These are phyloP conservation scores for Enteromius viviparus DNA, from an alignment of 2,797 vertebrate genomes.

Conservation along the genomic window DNA sequence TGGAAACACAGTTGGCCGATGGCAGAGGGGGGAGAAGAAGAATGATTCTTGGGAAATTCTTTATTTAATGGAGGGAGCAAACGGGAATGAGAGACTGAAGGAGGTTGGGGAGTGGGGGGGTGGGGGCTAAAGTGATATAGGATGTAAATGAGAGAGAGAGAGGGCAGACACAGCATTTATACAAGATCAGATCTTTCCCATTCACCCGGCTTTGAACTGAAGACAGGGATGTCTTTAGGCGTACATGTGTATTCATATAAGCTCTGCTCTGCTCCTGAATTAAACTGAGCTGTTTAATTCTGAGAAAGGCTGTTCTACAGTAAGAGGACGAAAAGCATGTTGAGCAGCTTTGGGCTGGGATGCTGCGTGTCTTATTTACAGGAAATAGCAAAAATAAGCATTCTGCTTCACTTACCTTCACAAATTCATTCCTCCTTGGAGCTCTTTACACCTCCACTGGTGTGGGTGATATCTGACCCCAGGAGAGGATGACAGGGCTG, in stretches of 20 bases:
- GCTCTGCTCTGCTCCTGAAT: constrained; percentile 31
- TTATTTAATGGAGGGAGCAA: constrained; percentile 38
- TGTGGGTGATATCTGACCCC: constrained; percentile 44
- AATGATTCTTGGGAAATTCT: constrained; percentile 48
- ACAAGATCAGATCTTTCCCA: constrained; percentile 32
- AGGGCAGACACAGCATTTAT: constrained; percentile 7
- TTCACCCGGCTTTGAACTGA: constrained; percentile 35
- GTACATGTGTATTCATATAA: constrained; percentile 23
- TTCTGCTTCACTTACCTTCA: constrained; percentile 26
- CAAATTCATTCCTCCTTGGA: constrained; percentile 23
- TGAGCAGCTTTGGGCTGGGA: constrained; percentile 14
- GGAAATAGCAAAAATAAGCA: constrained; percentile 5
- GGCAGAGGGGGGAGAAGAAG: constrained; percentile 34
- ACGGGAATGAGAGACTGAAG: constrained; percentile 18
- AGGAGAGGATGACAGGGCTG: constrained; percentile 38
- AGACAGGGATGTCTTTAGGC: constrained; percentile 33
- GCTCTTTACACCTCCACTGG: constrained; percentile 34
- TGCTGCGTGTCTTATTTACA: constrained; percentile 32
- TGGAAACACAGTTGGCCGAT: constrained; percentile 53
- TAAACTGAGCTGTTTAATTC: constrained; percentile 42
- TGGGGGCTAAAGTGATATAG: constrained; percentile 59
- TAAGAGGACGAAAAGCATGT: not conserved
- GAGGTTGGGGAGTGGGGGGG: constrained; percentile 27
- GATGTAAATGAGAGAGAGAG: constrained; percentile 17
- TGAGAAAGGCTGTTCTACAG: constrained; percentile 28